phyloP scores from a whole-genome alignment of 1,140 invertebrate species.

The Drosophila prosaltans region DNA sequence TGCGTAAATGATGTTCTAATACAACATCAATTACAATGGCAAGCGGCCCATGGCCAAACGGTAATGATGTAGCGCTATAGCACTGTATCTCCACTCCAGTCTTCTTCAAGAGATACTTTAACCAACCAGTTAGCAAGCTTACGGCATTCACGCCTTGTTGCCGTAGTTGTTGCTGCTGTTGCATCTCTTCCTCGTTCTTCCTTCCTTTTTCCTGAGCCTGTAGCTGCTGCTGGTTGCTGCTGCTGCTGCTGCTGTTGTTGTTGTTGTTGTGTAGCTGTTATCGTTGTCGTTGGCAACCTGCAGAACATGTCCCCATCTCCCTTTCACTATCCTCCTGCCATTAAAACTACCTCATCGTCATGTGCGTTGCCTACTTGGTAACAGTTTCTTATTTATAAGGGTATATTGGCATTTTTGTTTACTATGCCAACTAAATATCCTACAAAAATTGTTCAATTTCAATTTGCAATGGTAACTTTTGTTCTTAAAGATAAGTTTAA shows the following conservation, averaged over 20 bases:
- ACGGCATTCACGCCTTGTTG: constrained; percentile 80
- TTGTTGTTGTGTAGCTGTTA: constrained; percentile 63
- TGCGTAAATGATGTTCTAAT: constrained; percentile 80
- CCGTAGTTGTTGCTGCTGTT: constrained; percentile 21
- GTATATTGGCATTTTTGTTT: not conserved
- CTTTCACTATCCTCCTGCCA: constrained; percentile 27
- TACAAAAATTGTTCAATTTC: too few species aligned
- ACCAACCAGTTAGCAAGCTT: constrained; percentile 41
- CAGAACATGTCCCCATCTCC: constrained; percentile 51
- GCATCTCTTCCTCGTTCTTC: not conserved
- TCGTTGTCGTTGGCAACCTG: constrained; percentile 62
- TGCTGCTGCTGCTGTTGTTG: constrained; percentile 28
- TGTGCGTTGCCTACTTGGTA: constrained; percentile 5
- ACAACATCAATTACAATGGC: constrained; percentile 81
- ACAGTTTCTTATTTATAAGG: not conserved
- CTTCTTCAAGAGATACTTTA: constrained; percentile 58
- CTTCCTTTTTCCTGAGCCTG: constrained; percentile 22
- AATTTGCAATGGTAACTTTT: too few species aligned
- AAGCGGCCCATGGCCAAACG: constrained; percentile 74
- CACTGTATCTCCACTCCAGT: not conserved
- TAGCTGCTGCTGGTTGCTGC: constrained; percentile 7
- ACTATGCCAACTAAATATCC: too few species aligned
- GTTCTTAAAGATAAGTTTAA: too few species aligned
- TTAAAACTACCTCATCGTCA: constrained; percentile 11
- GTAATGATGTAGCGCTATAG: constrained; percentile 69